Percentiles rank a stretch among this genome's conserved stretches.
Evolutionary conservation across 2,113 vertebrate genomes (phyloP).

Genomic region (Tragelaphus scriptus): DNA sequence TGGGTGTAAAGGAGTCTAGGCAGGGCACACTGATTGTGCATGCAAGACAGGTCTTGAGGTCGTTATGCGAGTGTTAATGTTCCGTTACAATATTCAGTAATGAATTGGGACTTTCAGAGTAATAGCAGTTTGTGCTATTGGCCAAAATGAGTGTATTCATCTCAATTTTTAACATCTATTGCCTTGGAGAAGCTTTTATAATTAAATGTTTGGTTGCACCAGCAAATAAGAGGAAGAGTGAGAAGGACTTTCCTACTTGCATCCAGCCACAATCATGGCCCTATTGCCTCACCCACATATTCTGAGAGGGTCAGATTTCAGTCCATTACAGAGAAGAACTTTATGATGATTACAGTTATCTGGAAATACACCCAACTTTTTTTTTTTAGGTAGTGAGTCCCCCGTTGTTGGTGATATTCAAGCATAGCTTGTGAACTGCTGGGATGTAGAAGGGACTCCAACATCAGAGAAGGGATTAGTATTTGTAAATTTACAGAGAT

Average conservation of each 20-base stretch:
- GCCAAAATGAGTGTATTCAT: conserved; percentile 80
- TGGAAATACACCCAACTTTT: background rate
- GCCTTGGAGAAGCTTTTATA: conserved; percentile 76
- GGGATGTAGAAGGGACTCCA: background rate
- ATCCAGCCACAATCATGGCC: background rate
- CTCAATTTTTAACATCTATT: conserved; percentile 79
- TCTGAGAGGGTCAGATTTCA: background rate
- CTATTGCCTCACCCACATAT: background rate
- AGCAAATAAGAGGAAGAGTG: conserved; percentile 67
- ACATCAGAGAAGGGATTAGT: background rate
- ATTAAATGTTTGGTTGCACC: conserved; percentile 81
- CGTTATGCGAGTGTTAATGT: conserved; percentile 74
- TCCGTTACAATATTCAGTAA: conserved; percentile 75
- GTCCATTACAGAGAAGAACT: background rate
- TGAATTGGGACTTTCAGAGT: conserved; percentile 78
- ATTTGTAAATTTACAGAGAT: background rate
- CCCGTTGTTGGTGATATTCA: background rate
- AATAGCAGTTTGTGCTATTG: conserved; percentile 70
- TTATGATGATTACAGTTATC: background rate
- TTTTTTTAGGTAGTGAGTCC: background rate
- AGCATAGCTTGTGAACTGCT: background rate
- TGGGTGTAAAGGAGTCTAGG: background rate
- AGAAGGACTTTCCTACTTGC: background rate
- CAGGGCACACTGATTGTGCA: conserved; percentile 73
- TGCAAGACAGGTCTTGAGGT: conserved; percentile 76